phyloP scores from a whole-genome alignment of 2,888 invertebrate genomes.

The Leistus spinibarbis region DNA sequence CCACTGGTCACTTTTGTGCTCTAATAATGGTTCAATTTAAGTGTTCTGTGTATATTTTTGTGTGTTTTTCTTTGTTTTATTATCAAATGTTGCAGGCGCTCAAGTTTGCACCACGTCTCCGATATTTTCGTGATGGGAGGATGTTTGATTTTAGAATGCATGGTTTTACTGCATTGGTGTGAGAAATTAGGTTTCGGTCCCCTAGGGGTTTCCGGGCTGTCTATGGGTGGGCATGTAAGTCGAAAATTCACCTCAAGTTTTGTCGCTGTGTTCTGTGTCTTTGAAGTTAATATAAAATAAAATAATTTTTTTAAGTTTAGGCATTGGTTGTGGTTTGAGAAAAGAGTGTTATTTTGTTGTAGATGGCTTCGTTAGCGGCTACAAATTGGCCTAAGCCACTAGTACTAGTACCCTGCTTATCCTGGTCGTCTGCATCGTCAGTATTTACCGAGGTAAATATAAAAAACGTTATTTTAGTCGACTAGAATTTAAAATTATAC shows the following conservation, averaged over 20 bases:
- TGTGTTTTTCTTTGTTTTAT: too few relatives aligned
- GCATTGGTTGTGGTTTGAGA: neutral
- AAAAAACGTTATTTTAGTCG: neutral
- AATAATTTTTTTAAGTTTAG: neutral
- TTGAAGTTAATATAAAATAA: neutral
- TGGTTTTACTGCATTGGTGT: constrained; percentile 93
- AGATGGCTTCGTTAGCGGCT: constrained; percentile 98
- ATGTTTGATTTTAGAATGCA: constrained; percentile 89
- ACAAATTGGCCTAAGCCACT: constrained; percentile 95
- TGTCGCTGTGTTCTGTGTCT: neutral
- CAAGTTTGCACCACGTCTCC: constrained; percentile 91
- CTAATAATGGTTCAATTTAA: neutral
- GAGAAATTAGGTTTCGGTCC: constrained; percentile 90
- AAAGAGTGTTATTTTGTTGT: constrained; percentile 42
- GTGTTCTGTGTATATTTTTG: neutral
- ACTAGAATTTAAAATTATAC: constrained; percentile 4
- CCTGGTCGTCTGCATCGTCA: constrained; percentile 96
- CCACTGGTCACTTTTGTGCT: neutral
- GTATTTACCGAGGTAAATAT: constrained; percentile 86
- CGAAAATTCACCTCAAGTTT: constrained; percentile 11
- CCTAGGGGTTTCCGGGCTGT: constrained; percentile 91
- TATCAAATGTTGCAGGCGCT: constrained; percentile 66
- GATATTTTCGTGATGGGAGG: constrained; percentile 99
- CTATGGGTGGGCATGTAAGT: constrained; percentile 98
- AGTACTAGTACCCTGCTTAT: constrained; percentile 91